Evolutionary conservation across 2,797 vertebrate species (phyloP).

Genomic region (Sebastes itinus): DNA sequence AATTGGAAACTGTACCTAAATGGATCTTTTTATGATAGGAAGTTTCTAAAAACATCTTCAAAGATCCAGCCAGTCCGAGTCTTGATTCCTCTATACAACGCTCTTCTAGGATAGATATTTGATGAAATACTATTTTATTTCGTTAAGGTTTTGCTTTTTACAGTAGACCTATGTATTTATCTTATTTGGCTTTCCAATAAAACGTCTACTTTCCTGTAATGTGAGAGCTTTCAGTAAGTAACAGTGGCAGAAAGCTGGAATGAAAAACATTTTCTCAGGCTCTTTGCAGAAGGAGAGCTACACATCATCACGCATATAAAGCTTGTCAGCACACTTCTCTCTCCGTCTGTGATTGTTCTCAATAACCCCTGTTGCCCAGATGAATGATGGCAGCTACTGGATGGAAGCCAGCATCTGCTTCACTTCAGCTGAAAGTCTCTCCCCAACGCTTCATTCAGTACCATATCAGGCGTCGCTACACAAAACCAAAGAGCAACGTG

Average conservation of each 20-base stretch:
- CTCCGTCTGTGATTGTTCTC: slow-evolving; percentile 58
- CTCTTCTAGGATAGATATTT: neutral
- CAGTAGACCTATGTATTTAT: slow-evolving; percentile 15
- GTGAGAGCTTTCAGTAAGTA: slow-evolving; percentile 10
- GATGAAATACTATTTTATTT: neutral
- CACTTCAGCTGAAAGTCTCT: slow-evolving; percentile 48
- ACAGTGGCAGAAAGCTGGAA: slow-evolving; percentile 50
- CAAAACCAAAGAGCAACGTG: slow-evolving; percentile 34
- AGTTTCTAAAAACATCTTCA: neutral
- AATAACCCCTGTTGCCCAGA: slow-evolving; percentile 55
- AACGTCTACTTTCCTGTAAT: slow-evolving; percentile 3
- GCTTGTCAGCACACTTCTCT: slow-evolving; percentile 67
- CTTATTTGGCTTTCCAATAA: slow-evolving; percentile 27
- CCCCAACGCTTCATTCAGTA: slow-evolving; percentile 55
- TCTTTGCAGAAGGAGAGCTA: slow-evolving; percentile 37
- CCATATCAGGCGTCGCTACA: slow-evolving; percentile 41
- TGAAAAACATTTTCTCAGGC: slow-evolving; percentile 58
- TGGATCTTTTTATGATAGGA: neutral
- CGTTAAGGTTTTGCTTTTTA: neutral
- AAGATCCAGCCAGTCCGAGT: neutral
- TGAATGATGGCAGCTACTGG: slow-evolving; percentile 67
- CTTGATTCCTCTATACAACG: neutral
- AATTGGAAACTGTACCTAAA: neutral
- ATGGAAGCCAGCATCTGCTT: slow-evolving; percentile 61
- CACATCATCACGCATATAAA: slow-evolving; percentile 55